Conservation (phyloP, 2,888 invertebrate species). For the Drosophila tanythrix region DNA sequence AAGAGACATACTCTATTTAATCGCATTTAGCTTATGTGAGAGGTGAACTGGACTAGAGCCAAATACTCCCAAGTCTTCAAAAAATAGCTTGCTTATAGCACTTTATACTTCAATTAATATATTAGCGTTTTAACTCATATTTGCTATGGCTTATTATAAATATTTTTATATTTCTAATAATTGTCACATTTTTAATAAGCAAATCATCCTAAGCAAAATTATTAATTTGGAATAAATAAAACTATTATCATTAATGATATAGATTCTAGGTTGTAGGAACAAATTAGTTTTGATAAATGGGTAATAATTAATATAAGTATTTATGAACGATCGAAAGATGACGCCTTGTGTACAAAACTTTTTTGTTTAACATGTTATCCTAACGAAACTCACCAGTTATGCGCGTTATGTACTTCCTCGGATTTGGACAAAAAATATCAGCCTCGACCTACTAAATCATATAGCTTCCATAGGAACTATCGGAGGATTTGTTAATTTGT, state of each 20-base stretch:
- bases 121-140: background rate
- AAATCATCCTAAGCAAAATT: no score
- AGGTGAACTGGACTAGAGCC: background rate
- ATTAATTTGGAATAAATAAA: background rate
- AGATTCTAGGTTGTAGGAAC: background rate
- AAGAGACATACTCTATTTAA: slow-evolving; percentile 19
- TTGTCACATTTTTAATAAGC: background rate
- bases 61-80: background rate
- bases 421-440: background rate
- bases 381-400: background rate
- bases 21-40: background rate
- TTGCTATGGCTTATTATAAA: background rate
- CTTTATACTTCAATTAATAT: background rate
- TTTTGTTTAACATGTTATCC: background rate
- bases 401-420: background rate
- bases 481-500: background rate
- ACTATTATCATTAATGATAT: background rate
- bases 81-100: background rate
- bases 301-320: background rate
- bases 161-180: background rate
- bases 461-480: background rate
- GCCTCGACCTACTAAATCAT: background rate
- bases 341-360: background rate
- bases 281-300: background rate
- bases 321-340: background rate